A percentile compares a stretch with the other conserved stretches of the same genome.
phyloP scores from a whole-genome alignment of 2,888 invertebrate species.

The Macrophya alboannulata region DNA sequence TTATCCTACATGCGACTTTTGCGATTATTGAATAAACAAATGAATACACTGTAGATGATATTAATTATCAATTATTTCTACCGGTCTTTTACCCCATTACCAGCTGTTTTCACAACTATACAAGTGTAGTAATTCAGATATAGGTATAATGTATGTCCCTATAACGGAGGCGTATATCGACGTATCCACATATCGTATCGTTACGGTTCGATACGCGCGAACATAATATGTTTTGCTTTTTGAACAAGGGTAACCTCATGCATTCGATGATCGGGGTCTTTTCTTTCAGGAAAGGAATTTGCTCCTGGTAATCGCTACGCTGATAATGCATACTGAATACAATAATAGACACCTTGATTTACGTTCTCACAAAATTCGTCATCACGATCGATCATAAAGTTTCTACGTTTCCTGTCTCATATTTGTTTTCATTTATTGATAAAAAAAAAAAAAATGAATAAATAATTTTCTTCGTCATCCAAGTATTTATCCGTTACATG shows the following conservation, averaged over 20 bases:
- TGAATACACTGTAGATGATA: not conserved
- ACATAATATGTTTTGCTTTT: not conserved
- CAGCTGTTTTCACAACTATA: slow-evolving; percentile 11
- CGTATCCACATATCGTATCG: not conserved
- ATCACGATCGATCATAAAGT: too few species aligned
- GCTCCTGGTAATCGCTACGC: not conserved
- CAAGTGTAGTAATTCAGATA: not conserved
- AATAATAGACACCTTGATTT: not conserved
- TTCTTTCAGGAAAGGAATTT: too few species aligned
- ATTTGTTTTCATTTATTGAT: not conserved
- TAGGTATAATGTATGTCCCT: not conserved
- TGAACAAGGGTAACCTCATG: not conserved
- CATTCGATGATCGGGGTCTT: not conserved
- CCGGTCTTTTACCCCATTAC: slow-evolving; percentile 11
- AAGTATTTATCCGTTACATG: not conserved
- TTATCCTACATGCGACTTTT: not conserved
- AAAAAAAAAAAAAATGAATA: not conserved
- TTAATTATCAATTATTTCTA: not conserved
- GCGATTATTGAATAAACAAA: not conserved
- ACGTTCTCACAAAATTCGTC: too few species aligned
- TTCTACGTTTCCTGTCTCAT: not conserved
- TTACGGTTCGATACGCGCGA: not conserved
- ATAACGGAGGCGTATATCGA: slow-evolving; percentile 5
- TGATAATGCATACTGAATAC: not conserved
- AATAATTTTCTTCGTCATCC: not conserved